Evolutionary conservation across 92 coral and sea anemone genomes (phyloP).

Genomic region (Hydrozoanthus gracilis): DNA sequence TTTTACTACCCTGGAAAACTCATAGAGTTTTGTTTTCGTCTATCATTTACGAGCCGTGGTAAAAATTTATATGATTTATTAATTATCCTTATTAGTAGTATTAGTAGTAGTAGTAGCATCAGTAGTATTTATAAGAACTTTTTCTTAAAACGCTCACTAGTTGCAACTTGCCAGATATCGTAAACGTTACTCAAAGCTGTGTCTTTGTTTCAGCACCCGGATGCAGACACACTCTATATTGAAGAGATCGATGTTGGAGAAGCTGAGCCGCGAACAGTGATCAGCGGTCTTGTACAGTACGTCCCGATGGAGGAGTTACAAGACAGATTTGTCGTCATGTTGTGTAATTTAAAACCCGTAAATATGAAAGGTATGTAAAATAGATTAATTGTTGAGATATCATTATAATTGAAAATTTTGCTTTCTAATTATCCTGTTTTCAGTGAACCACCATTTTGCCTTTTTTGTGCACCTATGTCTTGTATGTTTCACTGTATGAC

Average conservation of each 20-base stretch:
- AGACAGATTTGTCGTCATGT: conserved; percentile 87
- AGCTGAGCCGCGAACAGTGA: conserved; percentile 91
- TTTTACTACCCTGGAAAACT: too few relatives aligned
- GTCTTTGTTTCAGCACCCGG: conserved; percentile 81
- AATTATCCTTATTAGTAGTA: too few relatives aligned
- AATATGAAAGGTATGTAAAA: conserved; percentile 84
- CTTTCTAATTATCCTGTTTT: too few relatives aligned
- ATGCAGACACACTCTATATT: conserved; percentile 90
- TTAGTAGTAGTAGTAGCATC: too few relatives aligned
- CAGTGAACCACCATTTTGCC: neutral
- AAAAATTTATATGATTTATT: too few relatives aligned
- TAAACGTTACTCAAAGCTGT: neutral
- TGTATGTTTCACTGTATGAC: too few relatives aligned
- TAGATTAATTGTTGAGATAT: neutral
- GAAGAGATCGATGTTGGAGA: conserved; percentile 97
- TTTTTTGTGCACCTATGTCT: neutral
- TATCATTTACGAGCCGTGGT: too few relatives aligned
- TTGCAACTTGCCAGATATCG: neutral
- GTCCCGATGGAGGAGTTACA: conserved; percentile 84
- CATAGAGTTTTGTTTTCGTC: too few relatives aligned
- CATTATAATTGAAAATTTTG: too few relatives aligned
- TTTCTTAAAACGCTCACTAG: neutral
- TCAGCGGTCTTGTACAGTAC: conserved; percentile 91
- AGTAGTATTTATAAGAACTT: too few relatives aligned
- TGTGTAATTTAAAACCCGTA: conserved; percentile 95